phyloP scores from a whole-genome alignment of 2,888 invertebrate species.

The Tinea semifulvella region DNA sequence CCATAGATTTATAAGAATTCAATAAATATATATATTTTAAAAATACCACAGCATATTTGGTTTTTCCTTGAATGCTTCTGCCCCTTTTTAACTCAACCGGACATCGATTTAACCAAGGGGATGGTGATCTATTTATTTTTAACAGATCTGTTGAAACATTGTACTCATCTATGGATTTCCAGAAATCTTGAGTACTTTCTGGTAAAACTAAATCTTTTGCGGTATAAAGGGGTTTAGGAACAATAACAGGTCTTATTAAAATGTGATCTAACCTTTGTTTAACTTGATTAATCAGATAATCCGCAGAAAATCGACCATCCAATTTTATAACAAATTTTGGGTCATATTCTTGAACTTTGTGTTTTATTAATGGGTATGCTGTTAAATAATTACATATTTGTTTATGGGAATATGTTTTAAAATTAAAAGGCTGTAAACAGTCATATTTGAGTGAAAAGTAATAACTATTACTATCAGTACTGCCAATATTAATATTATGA shows the following conservation, averaged over 20 bases:
- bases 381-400: constrained; percentile 60
- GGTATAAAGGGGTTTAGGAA: constrained; percentile 47
- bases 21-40: constrained; percentile 70
- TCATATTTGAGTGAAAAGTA: constrained; percentile 36
- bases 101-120: constrained; percentile 69
- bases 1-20: constrained; percentile 55
- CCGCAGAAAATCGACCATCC: constrained; percentile 59
- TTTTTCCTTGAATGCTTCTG: constrained; percentile 51
- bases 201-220: constrained; percentile 32
- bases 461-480: neutral
- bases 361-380: constrained; percentile 54
- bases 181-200: constrained; percentile 50
- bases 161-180: constrained; percentile 38
- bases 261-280: constrained; percentile 42
- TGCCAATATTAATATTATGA: neutral
- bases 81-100: constrained; percentile 71
- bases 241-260: constrained; percentile 36
- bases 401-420: constrained; percentile 39
- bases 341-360: constrained; percentile 57
- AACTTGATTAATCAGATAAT: constrained; percentile 58
- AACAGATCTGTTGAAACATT: constrained; percentile 31
- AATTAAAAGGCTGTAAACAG: constrained; percentile 55
- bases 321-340: constrained; percentile 65
- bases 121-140: constrained; percentile 46
- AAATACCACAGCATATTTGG: constrained; percentile 65